Percentiles rank a stretch among this genome's conserved stretches.
These are phyloP conservation scores for Euzetes globulus DNA, from an alignment of 2,888 invertebrate genomes.

Conservation along the genomic window DNA sequence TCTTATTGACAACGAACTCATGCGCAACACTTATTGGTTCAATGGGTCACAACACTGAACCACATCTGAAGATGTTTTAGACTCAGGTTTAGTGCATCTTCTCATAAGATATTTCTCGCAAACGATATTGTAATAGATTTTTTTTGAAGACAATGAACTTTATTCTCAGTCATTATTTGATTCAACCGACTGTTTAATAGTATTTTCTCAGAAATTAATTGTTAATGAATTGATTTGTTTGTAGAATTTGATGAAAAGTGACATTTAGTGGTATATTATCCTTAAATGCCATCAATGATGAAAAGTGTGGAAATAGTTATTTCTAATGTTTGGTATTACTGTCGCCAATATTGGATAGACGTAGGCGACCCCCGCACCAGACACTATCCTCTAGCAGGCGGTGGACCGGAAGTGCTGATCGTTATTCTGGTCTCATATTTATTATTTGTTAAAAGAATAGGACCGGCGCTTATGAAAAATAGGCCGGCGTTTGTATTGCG, in stretches of 20 bases:
- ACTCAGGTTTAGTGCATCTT: background rate
- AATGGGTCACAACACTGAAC: constrained; percentile 23
- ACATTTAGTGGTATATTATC: background rate
- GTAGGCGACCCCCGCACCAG: constrained; percentile 31
- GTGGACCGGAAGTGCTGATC: constrained; percentile 6
- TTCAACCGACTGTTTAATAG: background rate
- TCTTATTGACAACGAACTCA: background rate
- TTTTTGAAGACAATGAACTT: background rate
- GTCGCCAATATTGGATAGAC: constrained; percentile 34
- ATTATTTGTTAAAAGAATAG: constrained; percentile 30
- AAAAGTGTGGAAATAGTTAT: background rate
- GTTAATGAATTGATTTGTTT: background rate
- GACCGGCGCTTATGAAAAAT: constrained; percentile 31
- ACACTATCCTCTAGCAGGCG: constrained; percentile 28
- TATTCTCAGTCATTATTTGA: background rate
- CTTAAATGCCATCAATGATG: background rate
- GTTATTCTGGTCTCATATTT: constrained; percentile 14
- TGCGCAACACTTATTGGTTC: constrained; percentile 10
- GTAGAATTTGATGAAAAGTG: background rate
- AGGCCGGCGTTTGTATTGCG: constrained; percentile 28
- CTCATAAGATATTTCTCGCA: background rate
- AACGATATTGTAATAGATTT: background rate
- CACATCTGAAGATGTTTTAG: background rate
- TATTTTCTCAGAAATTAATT: background rate
- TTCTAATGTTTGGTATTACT: constrained; percentile 18